A percentile compares a stretch with the other conserved stretches of the same genome.
These are phyloP conservation scores for Platycercus adscitus DNA, from an alignment of 2,113 vertebrate species.

Conservation along the genomic window DNA sequence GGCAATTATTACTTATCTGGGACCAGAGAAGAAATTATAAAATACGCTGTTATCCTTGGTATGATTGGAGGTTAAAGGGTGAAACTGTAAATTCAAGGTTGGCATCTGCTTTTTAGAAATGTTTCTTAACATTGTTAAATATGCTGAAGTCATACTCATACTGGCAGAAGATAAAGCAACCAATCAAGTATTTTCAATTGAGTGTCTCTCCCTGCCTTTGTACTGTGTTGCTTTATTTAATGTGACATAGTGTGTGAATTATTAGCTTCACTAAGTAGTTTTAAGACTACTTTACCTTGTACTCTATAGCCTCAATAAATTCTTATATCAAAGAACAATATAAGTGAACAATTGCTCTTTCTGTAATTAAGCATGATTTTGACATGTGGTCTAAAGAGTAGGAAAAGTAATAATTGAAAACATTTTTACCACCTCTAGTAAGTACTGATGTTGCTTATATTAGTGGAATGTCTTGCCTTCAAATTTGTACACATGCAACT, in stretches of 20 bases:
- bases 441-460: background rate
- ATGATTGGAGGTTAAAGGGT: slow-evolving; percentile 51
- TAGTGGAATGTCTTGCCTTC: background rate
- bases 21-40: slow-evolving; percentile 35
- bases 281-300: background rate
- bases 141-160: background rate
- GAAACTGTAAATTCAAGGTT: slow-evolving; percentile 57
- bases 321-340: background rate
- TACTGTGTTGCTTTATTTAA: background rate
- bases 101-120: slow-evolving; percentile 49
- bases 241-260: background rate
- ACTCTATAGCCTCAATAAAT: background rate
- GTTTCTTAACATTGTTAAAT: slow-evolving; percentile 16
- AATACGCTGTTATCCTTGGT: slow-evolving; percentile 49
- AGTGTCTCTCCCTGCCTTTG: background rate
- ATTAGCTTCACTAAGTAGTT: background rate
- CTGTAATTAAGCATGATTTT: background rate
- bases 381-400: background rate
- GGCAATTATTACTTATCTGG: slow-evolving; percentile 58
- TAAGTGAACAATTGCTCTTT: background rate
- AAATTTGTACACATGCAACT: background rate
- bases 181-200: background rate
- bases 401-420: background rate
- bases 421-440: background rate
- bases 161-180: slow-evolving; percentile 26